Percentiles rank a stretch among this genome's conserved stretches.
These are phyloP conservation scores for Myotis vivesi DNA, from an alignment of 2,797 vertebrate genomes.

Conservation along the genomic window DNA sequence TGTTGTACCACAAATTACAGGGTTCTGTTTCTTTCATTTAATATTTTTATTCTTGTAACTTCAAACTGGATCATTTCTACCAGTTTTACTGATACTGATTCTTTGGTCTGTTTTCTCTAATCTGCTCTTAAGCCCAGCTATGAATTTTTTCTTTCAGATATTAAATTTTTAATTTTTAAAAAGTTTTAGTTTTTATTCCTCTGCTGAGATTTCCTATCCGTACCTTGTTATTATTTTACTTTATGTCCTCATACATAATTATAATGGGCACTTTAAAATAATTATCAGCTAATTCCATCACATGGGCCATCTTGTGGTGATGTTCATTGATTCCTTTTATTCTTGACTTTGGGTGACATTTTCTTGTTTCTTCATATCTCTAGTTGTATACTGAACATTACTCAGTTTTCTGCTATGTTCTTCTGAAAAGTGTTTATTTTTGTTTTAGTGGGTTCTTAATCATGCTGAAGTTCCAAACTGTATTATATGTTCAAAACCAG, in stretches of 20 bases:
- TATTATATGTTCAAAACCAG: neutral
- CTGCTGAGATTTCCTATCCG: neutral
- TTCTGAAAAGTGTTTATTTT: constrained; percentile 2
- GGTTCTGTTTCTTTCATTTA: constrained; percentile 13
- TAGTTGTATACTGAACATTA: neutral
- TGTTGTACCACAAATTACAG: neutral
- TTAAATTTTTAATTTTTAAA: neutral
- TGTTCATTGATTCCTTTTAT: neutral
- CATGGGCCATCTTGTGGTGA: neutral
- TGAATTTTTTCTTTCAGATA: neutral
- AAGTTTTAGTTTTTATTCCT: neutral
- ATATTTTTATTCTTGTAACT: neutral
- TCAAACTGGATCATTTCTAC: neutral
- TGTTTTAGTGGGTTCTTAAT: constrained; percentile 32
- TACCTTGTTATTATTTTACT: constrained; percentile 7
- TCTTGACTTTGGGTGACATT: neutral
- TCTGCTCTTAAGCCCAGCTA: neutral
- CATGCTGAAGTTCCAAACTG: constrained; percentile 41
- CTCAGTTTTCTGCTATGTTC: neutral
- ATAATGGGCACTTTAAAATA: neutral
- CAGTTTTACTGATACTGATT: neutral
- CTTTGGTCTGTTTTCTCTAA: neutral
- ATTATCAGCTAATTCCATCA: neutral
- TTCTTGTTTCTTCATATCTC: neutral
- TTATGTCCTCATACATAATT: constrained; percentile 6